Evolutionary conservation across 2,888 invertebrate species (phyloP).

Genomic region (Eulithis testata): DNA sequence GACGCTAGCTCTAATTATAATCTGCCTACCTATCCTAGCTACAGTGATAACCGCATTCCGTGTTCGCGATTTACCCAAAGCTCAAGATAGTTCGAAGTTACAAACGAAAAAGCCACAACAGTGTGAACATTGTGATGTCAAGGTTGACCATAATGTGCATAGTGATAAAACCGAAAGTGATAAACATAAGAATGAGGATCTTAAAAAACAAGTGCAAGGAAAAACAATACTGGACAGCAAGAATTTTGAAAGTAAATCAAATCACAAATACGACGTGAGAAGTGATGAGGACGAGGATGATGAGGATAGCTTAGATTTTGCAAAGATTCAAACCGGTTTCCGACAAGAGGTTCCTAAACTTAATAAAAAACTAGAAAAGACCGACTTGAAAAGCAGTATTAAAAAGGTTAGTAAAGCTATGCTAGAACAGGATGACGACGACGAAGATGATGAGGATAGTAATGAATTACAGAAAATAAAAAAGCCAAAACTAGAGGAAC

Average conservation of each 20-base stretch:
- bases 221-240: conserved; percentile 59
- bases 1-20: conserved; percentile 79
- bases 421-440: conserved; percentile 22
- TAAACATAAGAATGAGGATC: conserved; percentile 61
- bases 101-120: conserved; percentile 61
- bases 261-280: conserved; percentile 52
- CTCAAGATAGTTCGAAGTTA: conserved; percentile 52
- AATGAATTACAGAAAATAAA: conserved; percentile 26
- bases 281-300: conserved; percentile 60
- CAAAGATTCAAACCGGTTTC: conserved; percentile 48
- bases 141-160: conserved; percentile 62
- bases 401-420: conserved; percentile 20
- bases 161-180: conserved; percentile 73
- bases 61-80: conserved; percentile 76
- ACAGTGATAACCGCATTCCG: conserved; percentile 83
- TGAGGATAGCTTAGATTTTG: conserved; percentile 44
- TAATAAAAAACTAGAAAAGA: conserved; percentile 41
- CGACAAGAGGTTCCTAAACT: conserved; percentile 46
- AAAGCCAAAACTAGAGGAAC: conserved; percentile 12
- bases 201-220: conserved; percentile 63
- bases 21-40: conserved; percentile 75
- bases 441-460: conserved; percentile 44
- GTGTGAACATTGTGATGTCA: conserved; percentile 77
- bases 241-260: conserved; percentile 53
- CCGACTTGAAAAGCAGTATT: conserved; percentile 12